Evolutionary conservation across 1,140 invertebrate species (phyloP), one percentile per base, ranked within the genome.

Genomic region (Euura lappo): DNA sequence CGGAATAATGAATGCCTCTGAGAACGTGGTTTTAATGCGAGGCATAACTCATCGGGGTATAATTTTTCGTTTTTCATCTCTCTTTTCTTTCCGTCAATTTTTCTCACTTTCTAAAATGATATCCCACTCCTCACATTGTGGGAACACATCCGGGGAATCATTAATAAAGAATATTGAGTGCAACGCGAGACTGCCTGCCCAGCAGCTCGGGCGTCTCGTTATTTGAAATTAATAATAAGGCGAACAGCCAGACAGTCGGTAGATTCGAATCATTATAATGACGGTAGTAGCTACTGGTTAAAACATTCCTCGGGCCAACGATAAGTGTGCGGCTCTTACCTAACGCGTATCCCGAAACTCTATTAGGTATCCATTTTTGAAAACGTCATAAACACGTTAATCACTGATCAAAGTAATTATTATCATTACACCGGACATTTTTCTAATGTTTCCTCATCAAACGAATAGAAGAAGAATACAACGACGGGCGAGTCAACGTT

Each of bases 171-270:
- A 84, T 77, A 78, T 74, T 75, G 75, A 79, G 79, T 79, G 78
- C 79, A 81, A 77, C 77, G 74, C 76, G 80, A 76, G 77, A 28
- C 28, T 28, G 28, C 77, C 78, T 70, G 44, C n/a, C 45, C 65
- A 70, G 71, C 67, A 45, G 66, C 72, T 45, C 71, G 76, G 78
- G 81, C 81, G 81, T 80, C 83, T 85, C 80, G 83, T 84, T 85
- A 85, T 84, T 85, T 79, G 81, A 84, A 85, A 85, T 85, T 85
- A 85, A 85, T 85, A 84, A 85, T 80, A 78, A 83, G 81, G 71
- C 28, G 60, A 72, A 44, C 42, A 74, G 69, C 71, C 74, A 44
- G 44, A 42, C 51, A 51, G 64, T 70, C 65, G 65, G 75, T 78
- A 82, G 82, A 83, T 83, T 81, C 78, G 81, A 83, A 83, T 83